A percentile compares a stretch with the other conserved stretches of the same genome.
Evolutionary conservation across 2,113 vertebrate genomes (phyloP).

Genomic region (Elachura formosa): DNA sequence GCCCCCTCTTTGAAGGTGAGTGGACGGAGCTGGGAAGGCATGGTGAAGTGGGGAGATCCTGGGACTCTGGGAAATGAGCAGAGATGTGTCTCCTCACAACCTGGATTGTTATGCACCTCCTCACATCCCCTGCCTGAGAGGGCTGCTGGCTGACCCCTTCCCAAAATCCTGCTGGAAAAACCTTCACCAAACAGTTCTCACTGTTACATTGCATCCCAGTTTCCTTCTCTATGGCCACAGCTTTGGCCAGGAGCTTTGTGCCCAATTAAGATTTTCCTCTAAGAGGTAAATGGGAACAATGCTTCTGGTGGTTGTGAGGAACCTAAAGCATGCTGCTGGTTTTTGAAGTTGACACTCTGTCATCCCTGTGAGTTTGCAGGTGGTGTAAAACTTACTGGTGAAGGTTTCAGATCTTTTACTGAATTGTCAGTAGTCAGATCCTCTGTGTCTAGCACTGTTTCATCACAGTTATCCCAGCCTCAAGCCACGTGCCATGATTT

Average conservation of each 20-base stretch:
- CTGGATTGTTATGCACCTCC: not conserved
- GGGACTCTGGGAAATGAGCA: fast-evolving
- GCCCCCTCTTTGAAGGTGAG: constrained; percentile 91
- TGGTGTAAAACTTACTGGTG: not conserved
- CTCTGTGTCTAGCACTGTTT: not conserved
- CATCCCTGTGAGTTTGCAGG: not conserved
- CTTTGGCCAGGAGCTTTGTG: not conserved
- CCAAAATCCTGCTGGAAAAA: not conserved
- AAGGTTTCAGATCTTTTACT: not conserved
- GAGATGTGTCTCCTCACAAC: not conserved
- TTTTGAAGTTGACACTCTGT: not conserved
- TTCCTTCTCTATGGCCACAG: not conserved
- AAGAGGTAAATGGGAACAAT: not conserved
- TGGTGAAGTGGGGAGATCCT: fast-evolving
- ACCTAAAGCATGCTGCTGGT: not conserved
- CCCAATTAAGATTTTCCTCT: not conserved
- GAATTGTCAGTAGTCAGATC: not conserved
- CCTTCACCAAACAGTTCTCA: not conserved
- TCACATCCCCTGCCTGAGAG: not conserved
- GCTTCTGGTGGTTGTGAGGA: not conserved
- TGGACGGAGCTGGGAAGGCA: not conserved
- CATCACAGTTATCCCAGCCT: not conserved
- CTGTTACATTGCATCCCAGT: fast-evolving
- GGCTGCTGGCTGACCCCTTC: not conserved
- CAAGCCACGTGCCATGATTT: not conserved